Conservation (phyloP, 1,140 invertebrate genomes). For the Acromyrmex echinatior region DNA sequence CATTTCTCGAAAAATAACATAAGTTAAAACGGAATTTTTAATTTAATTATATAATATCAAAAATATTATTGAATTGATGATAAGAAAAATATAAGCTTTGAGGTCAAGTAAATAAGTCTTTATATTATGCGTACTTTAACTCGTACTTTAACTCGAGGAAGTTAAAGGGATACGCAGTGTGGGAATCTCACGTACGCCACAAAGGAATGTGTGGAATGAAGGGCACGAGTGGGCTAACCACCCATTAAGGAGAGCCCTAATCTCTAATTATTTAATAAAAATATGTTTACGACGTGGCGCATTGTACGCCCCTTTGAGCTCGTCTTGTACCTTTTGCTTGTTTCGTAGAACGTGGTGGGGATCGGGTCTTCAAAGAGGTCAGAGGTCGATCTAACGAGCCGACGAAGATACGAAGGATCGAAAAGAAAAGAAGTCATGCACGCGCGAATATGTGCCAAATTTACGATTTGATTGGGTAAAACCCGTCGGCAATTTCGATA, state of each 20-base stretch:
- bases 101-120: constrained; percentile 23
- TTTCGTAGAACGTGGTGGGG: constrained; percentile 47
- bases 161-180: constrained; percentile 82
- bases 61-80: not conserved
- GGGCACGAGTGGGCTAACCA: constrained; percentile 86
- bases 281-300: constrained; percentile 86
- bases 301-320: constrained; percentile 81
- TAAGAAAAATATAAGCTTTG: not conserved
- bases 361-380: constrained; percentile 79
- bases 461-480: constrained; percentile 66
- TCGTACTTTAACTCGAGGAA: constrained; percentile 62
- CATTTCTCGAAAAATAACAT: not conserved
- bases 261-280: constrained; percentile 88
- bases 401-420: constrained; percentile 66
- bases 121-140: constrained; percentile 24
- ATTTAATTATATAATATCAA: not conserved
- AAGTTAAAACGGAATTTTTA: not conserved
- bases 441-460: constrained; percentile 68
- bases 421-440: constrained; percentile 74
- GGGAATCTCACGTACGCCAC: constrained; percentile 86
- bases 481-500: not conserved
- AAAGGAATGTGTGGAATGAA: constrained; percentile 85
- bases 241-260: constrained; percentile 85
- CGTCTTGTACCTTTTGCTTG: constrained; percentile 69
- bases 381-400: constrained; percentile 80